Percentiles rank a stretch among this genome's conserved stretches.
Evolutionary conservation across 2,797 vertebrate species (phyloP).

Genomic region (Parauchenoglanis punctatus): DNA sequence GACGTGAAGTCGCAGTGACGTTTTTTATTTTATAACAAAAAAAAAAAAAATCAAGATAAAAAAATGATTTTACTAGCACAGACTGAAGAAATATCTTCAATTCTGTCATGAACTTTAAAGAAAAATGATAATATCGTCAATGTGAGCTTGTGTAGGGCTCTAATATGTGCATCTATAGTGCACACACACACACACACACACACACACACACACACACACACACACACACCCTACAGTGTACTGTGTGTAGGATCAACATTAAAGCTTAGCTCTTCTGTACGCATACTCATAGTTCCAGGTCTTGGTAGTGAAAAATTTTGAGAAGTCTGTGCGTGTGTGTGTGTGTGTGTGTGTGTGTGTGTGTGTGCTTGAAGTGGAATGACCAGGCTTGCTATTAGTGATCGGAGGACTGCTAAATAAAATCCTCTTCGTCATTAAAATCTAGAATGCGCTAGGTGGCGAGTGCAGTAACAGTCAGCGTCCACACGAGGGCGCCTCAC

Average conservation of each 20-base stretch:
- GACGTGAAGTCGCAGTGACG: background rate
- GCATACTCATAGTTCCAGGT: background rate
- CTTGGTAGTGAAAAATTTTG: background rate
- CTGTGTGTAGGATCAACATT: background rate
- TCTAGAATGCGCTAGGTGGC: background rate
- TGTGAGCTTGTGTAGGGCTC: background rate
- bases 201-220: slow-evolving; percentile 17
- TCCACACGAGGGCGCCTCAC: slow-evolving; percentile 26
- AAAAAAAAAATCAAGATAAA: background rate
- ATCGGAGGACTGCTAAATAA: slow-evolving; percentile 6
- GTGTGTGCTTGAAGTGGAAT: background rate
- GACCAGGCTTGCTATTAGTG: background rate
- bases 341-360: background rate
- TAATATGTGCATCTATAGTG: background rate
- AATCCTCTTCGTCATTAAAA: slow-evolving; percentile 9
- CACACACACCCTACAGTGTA: background rate
- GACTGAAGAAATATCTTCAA: background rate
- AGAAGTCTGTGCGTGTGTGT: background rate
- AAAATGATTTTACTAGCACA: background rate
- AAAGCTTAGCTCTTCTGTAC: background rate
- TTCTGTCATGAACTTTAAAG: background rate
- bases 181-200: background rate
- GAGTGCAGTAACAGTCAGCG: slow-evolving; percentile 9
- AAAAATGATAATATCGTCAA: background rate
- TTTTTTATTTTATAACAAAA: background rate